Conservation (phyloP, 2,113 vertebrate genomes). For the Cavia aperea region DNA sequence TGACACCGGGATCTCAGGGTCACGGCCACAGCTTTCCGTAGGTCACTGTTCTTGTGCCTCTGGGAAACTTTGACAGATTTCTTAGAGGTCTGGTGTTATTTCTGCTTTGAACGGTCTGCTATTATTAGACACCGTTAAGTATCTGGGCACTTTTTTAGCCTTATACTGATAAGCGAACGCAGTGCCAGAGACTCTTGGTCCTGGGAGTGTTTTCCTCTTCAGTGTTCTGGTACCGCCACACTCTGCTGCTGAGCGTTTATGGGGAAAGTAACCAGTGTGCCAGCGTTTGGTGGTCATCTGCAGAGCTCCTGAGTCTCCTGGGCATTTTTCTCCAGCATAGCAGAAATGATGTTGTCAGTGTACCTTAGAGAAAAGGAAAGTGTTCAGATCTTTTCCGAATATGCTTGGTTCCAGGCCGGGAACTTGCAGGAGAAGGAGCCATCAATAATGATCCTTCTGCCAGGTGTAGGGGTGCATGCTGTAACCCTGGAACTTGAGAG, state of each 20-base stretch:
- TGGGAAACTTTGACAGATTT: slow-evolving; percentile 53
- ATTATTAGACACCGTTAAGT: slow-evolving; percentile 43
- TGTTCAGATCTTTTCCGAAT: background rate
- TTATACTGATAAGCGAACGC: background rate
- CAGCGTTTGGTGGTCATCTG: background rate
- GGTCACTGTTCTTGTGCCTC: slow-evolving; percentile 43
- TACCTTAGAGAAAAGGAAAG: background rate
- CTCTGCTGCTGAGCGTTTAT: background rate
- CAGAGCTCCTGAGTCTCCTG: background rate
- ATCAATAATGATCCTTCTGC: background rate
- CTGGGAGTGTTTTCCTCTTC: background rate
- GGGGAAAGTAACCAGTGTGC: background rate
- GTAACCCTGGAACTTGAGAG: background rate
- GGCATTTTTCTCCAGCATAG: background rate
- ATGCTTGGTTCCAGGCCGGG: background rate
- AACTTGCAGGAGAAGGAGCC: background rate
- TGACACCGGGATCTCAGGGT: slow-evolving; percentile 28
- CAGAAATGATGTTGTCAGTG: background rate
- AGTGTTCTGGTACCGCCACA: background rate
- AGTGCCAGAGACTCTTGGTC: background rate
- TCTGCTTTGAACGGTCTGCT: slow-evolving; percentile 21
- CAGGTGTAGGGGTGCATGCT: background rate
- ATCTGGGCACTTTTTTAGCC: slow-evolving; percentile 1
- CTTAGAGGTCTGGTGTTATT: slow-evolving; percentile 36
- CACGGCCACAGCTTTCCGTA: background rate